Base-by-base conservation (phyloP, 2,113 vertebrate genomes). In the Scortum barcoo region DNA sequence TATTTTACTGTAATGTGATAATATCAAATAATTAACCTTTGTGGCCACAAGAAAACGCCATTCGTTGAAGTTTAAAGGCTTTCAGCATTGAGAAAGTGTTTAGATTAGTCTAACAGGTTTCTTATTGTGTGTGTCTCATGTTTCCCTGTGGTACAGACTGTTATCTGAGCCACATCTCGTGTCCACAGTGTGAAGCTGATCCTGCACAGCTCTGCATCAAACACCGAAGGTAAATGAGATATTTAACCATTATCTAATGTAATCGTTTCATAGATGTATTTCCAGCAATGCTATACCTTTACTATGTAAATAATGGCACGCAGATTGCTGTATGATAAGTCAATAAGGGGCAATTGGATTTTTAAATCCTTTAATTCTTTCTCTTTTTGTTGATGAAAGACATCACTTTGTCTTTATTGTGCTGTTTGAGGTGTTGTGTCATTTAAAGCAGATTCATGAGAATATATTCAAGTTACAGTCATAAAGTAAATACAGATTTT, bases 101-200 rank as follows among this genome's bases (percentile, higher is more conserved):
- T 2, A 38, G 50, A 3, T 62, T 22, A 63, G 61, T 42, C 22
- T 42, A 7, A 26, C 22, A 24, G 12, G 61, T 61, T 61, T 22
- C 19, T 20, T 13, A 19, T 13, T 14, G 69, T 68, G 70, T 78
- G 79, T 42, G 48, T 28, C 28, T 86, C 75, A 14, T 56, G 78
- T 89, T 73, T 85, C 72, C 51, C 24, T 1, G 53, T 40, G 16
- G 72, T 76, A 53, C 84, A 69, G 16, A n/a, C 36, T 2, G 85
- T 76, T 51, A 87, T 61, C 30, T 74, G 85, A 87, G 44, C 87
- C 81, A 56, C 44, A 53, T 60, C 63, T 71, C 74, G 57, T 51
- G 76, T 72, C 66, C 71, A 51, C 72, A 56, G 58, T 1, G 40
- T 76, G 77, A 50, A 50, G 65, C 78, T 61, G 51, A 80, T 26